Base-by-base conservation (phyloP, 2,797 vertebrate genomes). In the Urocyon cinereoargenteus region DNA sequence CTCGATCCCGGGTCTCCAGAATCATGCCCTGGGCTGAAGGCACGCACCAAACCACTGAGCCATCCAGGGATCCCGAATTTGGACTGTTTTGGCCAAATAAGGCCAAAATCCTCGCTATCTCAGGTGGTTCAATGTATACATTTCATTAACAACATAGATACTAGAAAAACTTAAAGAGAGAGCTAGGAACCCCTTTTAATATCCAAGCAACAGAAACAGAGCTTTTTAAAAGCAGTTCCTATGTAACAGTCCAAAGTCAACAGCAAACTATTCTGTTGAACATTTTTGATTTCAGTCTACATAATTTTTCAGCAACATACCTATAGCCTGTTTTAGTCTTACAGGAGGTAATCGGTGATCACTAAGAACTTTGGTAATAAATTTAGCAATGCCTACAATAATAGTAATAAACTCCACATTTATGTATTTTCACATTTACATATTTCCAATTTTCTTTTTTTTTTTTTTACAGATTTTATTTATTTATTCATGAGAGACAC, bases 371-470 rank as follows among this genome's bases (percentile, higher is more conserved):
- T 86, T 22, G 1, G 12, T 68, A 72, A 66, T 61, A 55, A 81
- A 70, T 40, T 53, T 83, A 31, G 36, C 28, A 61, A 64, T 45
- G 13, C 16, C 70, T 79, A 70, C 95, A 94, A 90, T 90, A 90
- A 68, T 6, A 79, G 10, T 21, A 21, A 81, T 57, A 45, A 19
- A 9, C 15, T 53, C 55, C 40, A 40, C 12, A 26, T 49, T 53
- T 75, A 26, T 10, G 28, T 28, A 24, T 85, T 88, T 70, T 77
- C 51, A 86, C 31, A 72, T 94, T 87, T 93, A 82, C 24, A 73
- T 26, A 72, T 92, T 87, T 93, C 85, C 49, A 86, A 22, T 59
- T 92, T 84, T 93, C 79, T 85, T 91, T 86, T 36, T 36, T 36
- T 45, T 45, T 45, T 45, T 45, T 45, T 45, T 45, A 45, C 40